Evolutionary conservation across 2,113 vertebrate species (phyloP).

Genomic region (pig (Sus scrofa)): T2T-Sscrofa CM000822.6:17773501-17774000

Average conservation of each 20-base stretch:
- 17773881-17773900: neutral
- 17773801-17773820: neutral
- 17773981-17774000: neutral
- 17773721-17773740: slow-evolving; percentile 5
- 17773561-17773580: slow-evolving; percentile 6
- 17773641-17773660: slow-evolving; percentile 63
- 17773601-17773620: neutral
- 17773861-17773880: neutral
- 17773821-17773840: neutral
- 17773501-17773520: slow-evolving; percentile 6
- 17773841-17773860: neutral
- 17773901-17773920: neutral
- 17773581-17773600: neutral
- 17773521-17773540: neutral
- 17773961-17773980: neutral
- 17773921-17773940: neutral
- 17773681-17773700: slow-evolving; percentile 10
- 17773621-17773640: slow-evolving; percentile 2
- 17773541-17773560: slow-evolving; percentile 39
- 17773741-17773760: neutral
- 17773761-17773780: neutral
- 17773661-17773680: slow-evolving; percentile 27
- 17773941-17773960: neutral
- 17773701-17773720: neutral
- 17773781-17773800: neutral